These are phyloP conservation scores for Colletes collaris DNA, from an alignment of 2,888 invertebrate genomes.

Conservation along the genomic window DNA sequence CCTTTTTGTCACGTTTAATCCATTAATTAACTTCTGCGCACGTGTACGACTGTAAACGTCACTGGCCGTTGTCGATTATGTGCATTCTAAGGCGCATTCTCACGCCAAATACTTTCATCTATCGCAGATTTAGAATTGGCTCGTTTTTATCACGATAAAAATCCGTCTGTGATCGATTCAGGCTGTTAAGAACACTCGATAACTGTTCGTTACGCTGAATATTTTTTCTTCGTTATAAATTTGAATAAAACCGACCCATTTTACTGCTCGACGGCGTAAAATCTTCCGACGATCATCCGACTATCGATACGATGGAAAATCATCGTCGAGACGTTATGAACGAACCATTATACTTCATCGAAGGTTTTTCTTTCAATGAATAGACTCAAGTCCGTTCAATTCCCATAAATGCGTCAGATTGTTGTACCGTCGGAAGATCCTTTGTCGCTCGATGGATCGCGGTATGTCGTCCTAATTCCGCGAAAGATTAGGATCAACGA, in stretches of 20 bases:
- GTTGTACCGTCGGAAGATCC: background rate
- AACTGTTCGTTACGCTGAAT: background rate
- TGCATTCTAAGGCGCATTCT: conserved; percentile 24
- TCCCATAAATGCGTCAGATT: conserved; percentile 45
- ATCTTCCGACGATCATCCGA: conserved; percentile 1
- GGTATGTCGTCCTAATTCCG: conserved; percentile 7
- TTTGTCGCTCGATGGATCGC: conserved; percentile 3
- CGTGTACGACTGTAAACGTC: conserved; percentile 64
- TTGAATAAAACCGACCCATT: background rate
- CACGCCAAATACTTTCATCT: background rate
- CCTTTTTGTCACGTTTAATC: conserved; percentile 48
- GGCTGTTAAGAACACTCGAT: background rate
- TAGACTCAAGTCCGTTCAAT: conserved; percentile 26
- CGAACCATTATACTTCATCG: conserved; percentile 27
- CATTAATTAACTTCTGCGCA: conserved; percentile 71
- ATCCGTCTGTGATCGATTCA: conserved; percentile 21
- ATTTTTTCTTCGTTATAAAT: background rate
- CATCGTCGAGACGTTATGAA: conserved; percentile 23
- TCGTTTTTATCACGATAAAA: conserved; percentile 23
- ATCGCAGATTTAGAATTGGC: conserved; percentile 15
- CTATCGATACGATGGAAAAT: background rate
- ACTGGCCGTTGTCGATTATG: conserved; percentile 39
- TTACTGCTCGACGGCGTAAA: background rate
- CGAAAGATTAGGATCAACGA: conserved; percentile 8
- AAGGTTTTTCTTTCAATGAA: conserved; percentile 39